A percentile compares a stretch with the other conserved stretches of the same genome.
Conservation (phyloP, 2,113 vertebrate species). For the Vireo altiloquus region DNA sequence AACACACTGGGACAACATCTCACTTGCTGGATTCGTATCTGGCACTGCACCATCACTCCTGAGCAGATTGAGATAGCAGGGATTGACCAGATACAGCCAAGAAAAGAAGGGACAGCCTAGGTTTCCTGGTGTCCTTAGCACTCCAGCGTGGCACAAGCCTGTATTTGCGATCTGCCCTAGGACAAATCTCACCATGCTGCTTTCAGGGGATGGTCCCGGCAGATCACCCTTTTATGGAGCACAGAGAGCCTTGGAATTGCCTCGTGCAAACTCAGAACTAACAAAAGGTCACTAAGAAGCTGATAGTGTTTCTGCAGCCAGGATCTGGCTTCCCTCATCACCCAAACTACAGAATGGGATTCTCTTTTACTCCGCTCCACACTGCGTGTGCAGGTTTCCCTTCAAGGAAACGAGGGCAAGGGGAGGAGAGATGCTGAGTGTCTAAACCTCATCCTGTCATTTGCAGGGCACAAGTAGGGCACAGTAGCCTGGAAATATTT, state of each 20-base stretch:
- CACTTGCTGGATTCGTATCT: background rate
- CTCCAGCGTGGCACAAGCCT: rapidly evolving
- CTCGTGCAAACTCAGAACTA: background rate
- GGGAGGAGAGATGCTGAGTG: background rate
- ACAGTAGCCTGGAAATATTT: background rate
- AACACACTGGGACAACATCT: background rate
- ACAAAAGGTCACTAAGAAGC: background rate
- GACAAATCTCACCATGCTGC: rapidly evolving
- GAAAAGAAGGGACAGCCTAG: background rate
- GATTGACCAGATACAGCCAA: background rate
- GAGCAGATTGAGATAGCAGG: background rate
- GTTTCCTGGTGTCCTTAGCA: background rate
- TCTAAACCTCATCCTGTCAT: background rate
- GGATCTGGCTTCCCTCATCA: background rate
- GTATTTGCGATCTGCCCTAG: background rate
- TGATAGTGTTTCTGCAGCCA: background rate
- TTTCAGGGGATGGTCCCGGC: background rate
- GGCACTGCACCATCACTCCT: background rate
- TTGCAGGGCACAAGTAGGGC: background rate
- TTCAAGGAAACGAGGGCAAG: background rate
- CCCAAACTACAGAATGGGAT: background rate
- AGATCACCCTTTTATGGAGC: background rate
- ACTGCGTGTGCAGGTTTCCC: rapidly evolving
- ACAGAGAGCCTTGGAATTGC: background rate
- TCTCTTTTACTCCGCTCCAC: background rate